phyloP scores from a whole-genome alignment of 2,888 invertebrate genomes.

The Elegia similella region DNA sequence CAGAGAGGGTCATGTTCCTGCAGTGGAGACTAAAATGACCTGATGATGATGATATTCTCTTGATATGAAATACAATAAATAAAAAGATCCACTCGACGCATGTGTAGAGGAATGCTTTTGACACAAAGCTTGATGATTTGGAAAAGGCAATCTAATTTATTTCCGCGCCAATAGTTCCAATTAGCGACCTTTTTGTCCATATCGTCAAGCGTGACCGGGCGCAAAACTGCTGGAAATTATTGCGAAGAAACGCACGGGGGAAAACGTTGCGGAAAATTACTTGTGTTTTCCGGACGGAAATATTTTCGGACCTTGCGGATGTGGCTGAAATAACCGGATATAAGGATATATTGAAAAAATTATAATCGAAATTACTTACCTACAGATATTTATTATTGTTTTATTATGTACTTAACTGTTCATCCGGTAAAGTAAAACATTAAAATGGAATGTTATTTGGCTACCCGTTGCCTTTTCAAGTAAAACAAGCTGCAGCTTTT shows the following conservation, averaged over 20 bases:
- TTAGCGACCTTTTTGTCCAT: conserved; percentile 17
- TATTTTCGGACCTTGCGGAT: not conserved
- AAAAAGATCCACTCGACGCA: not conserved
- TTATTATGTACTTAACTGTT: no score
- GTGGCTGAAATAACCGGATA: not conserved
- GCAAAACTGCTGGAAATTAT: conserved; percentile 11
- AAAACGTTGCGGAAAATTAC: conserved; percentile 5
- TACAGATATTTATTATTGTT: no score
- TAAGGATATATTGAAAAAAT: not conserved
- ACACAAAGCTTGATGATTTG: conserved; percentile 3
- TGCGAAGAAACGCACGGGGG: not conserved
- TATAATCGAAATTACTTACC: no score
- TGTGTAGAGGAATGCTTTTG: conserved; percentile 2
- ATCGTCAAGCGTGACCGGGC: conserved; percentile 10
- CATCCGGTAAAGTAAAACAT: no score
- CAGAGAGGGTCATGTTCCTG: no score
- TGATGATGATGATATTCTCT: no score
- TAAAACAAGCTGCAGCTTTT: no score
- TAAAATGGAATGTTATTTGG: no score
- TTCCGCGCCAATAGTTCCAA: conserved; percentile 6
- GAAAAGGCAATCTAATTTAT: conserved; percentile 12
- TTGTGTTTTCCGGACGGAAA: not conserved
- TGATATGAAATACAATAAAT: not conserved
- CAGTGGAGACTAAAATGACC: no score
- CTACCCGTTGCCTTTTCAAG: no score